These are phyloP conservation scores for Xylocampa areola DNA, from an alignment of 2,888 invertebrate species.

Conservation along the genomic window DNA sequence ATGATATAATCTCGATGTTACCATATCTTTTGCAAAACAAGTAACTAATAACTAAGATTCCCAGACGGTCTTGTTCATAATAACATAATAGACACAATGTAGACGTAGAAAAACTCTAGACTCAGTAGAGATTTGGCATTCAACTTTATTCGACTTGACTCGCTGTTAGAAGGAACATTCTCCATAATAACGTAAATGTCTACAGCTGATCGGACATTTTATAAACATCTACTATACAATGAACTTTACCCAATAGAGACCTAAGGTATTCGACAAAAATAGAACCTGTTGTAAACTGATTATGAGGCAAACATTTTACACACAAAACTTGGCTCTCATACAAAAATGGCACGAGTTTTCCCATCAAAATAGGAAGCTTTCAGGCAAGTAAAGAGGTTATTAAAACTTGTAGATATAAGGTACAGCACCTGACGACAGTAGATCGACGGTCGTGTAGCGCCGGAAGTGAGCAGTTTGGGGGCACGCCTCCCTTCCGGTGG, in stretches of 20 bases:
- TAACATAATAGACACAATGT: neutral
- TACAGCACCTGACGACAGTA: constrained; percentile 59
- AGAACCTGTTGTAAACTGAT: neutral
- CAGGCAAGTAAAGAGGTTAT: constrained; percentile 42
- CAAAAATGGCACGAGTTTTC: constrained; percentile 12
- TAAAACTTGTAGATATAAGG: constrained; percentile 45
- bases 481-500: constrained; percentile 84
- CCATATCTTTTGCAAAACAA: neutral
- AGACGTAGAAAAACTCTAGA: too few species aligned
- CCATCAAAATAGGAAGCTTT: constrained; percentile 33
- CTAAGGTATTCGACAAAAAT: neutral
- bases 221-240: neutral
- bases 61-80: neutral
- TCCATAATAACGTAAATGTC: too few species aligned
- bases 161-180: neutral
- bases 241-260: neutral
- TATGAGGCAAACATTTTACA: neutral
- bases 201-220: neutral
- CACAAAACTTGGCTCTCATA: constrained; percentile 1
- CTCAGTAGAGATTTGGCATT: neutral
- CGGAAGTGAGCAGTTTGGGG: constrained; percentile 86
- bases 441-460: constrained; percentile 58
- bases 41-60: neutral
- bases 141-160: neutral
- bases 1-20: constrained; percentile 14